Conservation (phyloP, 1,140 invertebrate species). For the Aphelenchoides avenae region DNA sequence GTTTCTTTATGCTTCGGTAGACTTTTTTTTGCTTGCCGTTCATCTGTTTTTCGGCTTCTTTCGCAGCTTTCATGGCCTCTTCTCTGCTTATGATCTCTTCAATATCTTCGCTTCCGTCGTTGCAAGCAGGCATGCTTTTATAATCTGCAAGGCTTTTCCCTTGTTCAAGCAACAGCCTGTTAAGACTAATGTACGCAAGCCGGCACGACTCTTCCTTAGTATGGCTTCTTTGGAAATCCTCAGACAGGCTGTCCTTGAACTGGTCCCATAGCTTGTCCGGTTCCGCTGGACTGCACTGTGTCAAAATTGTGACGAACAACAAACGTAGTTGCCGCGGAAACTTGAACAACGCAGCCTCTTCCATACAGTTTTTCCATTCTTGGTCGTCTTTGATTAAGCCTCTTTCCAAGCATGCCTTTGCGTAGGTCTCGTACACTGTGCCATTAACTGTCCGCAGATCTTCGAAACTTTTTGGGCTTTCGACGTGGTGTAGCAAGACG, state of each 20-base stretch:
- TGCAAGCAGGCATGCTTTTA: background rate
- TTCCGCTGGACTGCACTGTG: conserved; percentile 9
- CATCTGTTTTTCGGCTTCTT: too few species aligned
- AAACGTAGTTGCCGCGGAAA: conserved; percentile 17
- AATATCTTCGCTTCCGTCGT: background rate
- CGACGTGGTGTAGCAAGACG: conserved; percentile 10
- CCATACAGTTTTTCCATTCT: conserved; percentile 26
- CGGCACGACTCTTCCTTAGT: background rate
- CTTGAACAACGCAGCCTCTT: conserved; percentile 17
- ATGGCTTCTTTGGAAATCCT: conserved; percentile 26
- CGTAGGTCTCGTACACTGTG: conserved; percentile 19
- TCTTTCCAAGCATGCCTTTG: conserved; percentile 18
- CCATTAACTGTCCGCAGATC: conserved; percentile 21
- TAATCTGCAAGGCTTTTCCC: background rate
- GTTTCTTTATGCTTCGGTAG: conserved; percentile 5
- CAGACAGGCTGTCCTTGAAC: conserved; percentile 18
- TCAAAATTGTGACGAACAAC: conserved; percentile 26
- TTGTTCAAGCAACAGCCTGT: background rate
- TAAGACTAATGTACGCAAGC: background rate
- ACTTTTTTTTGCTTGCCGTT: conserved; percentile 26
- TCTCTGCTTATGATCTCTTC: conserved; percentile 18
- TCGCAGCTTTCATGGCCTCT: too few species aligned
- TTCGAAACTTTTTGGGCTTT: conserved; percentile 18
- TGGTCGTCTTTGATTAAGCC: conserved; percentile 27
- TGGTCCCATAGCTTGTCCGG: conserved; percentile 20